Conservation (phyloP, 2,113 vertebrate species). For the Gila orcuttii region DNA sequence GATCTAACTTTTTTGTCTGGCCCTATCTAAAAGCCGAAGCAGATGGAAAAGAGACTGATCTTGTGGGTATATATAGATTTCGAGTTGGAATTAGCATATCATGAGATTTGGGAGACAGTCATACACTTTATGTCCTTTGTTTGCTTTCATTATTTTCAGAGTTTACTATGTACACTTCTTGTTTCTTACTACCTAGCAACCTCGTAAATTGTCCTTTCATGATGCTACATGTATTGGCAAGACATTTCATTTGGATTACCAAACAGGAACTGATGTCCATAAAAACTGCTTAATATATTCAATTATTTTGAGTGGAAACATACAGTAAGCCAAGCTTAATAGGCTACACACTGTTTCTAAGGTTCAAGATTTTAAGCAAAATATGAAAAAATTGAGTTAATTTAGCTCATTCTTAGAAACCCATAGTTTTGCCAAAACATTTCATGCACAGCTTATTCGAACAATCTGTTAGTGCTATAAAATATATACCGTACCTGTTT, state of each 20-base stretch:
- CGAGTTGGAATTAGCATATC: no score
- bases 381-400: not conserved
- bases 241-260: not conserved
- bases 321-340: not conserved
- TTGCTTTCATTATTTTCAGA: not conserved
- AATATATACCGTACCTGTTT: not conserved
- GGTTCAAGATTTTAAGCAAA: not conserved
- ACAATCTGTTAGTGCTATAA: not conserved
- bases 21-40: no score
- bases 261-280: not conserved
- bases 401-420: not conserved
- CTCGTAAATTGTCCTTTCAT: not conserved
- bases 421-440: not conserved
- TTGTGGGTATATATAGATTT: no score
- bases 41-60: no score
- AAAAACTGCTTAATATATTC: no score
- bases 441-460: not conserved
- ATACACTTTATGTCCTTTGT: no score
- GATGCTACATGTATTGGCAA: not conserved
- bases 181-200: not conserved
- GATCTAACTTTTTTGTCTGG: no score
- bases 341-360: no score
- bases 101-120: no score
- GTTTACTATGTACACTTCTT: not conserved
- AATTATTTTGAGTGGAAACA: not conserved